These are phyloP conservation scores for Gadopsis marmoratus DNA, from an alignment of 2,797 vertebrate species.

Conservation along the genomic window DNA sequence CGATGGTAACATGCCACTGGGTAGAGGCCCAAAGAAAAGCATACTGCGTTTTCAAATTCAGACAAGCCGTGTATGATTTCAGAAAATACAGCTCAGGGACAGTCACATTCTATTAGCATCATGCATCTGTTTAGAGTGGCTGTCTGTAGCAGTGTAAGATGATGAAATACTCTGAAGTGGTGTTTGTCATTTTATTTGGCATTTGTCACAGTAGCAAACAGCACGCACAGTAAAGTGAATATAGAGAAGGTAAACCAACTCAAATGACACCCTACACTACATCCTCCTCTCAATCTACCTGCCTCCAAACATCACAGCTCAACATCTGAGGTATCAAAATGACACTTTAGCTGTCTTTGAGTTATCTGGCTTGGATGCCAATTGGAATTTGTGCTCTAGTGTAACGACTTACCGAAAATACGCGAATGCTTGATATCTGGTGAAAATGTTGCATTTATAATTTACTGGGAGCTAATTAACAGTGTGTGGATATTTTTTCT, in stretches of 20 bases:
- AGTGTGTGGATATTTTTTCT: background rate
- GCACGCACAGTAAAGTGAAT: background rate
- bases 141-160: slow-evolving; percentile 32
- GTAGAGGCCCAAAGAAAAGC: slow-evolving; percentile 37
- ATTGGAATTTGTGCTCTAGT: background rate
- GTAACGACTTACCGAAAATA: background rate
- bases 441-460: background rate
- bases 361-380: background rate
- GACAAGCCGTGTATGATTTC: slow-evolving; percentile 50
- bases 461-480: slow-evolving; percentile 4
- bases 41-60: slow-evolving; percentile 46
- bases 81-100: slow-evolving; percentile 61
- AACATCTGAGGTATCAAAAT: background rate
- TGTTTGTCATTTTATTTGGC: slow-evolving; percentile 31
- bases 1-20: slow-evolving; percentile 52
- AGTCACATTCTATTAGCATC: slow-evolving; percentile 62
- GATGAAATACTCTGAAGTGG: slow-evolving; percentile 48
- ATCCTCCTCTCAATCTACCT: background rate
- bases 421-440: background rate
- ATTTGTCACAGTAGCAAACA: slow-evolving; percentile 35
- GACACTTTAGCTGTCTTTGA: background rate
- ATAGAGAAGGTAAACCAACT: slow-evolving; percentile 8
- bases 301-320: background rate
- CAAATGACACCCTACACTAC: background rate
- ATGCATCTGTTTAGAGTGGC: slow-evolving; percentile 42